Base-by-base conservation (phyloP, 2,888 invertebrate genomes). In the Trachelus troglodyta region DNA sequence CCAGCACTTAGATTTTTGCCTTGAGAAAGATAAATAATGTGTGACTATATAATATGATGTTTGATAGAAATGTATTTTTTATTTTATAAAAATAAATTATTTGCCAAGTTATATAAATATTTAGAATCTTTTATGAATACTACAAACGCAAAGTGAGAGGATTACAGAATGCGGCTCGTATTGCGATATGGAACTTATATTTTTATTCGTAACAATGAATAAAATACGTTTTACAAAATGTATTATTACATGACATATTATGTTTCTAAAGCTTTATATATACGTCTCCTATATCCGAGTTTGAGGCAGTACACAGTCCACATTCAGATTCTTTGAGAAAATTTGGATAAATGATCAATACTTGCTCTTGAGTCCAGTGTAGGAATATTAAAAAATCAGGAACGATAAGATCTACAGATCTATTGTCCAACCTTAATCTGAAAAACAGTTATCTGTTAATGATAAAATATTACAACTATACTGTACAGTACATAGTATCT, bases 1-100 rank as follows among this genome's bases (percentile, higher is more conserved):
- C 86, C 82, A 86, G 1, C 95, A 95, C 91, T 92, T 95, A 76
- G 94, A 94, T 89, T 74, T 80, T 6, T 93, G 93, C 79, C 84
- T 91, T 69, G 77, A 34, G 34, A 12, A 71, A 34, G 4, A 71
- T 31, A 15, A 71, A 23, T 33, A 34, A 71, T 11, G 12, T 12
- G 71, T 3, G 31, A 34, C 3, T 34, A 11, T 23, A 56, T 56
- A 56, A 23, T 56, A 23, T 56, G 23, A 56, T 56, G 9, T 56
- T 56, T 56, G 56, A 56, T 56, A 56, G 56, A 56, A 23, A 56
- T 56, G 23, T 56, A 56, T 56, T 23, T 56, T 56, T 56, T 56
- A 9, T 56, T 56, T 56, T 23, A 56, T 23, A 23, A 56, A 56
- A 56, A 56, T 56, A 56, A 56, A 56, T 56, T 56, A 56, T 56